phyloP scores from a whole-genome alignment of 2,888 invertebrate genomes.

The Abrostola triplasia region DNA sequence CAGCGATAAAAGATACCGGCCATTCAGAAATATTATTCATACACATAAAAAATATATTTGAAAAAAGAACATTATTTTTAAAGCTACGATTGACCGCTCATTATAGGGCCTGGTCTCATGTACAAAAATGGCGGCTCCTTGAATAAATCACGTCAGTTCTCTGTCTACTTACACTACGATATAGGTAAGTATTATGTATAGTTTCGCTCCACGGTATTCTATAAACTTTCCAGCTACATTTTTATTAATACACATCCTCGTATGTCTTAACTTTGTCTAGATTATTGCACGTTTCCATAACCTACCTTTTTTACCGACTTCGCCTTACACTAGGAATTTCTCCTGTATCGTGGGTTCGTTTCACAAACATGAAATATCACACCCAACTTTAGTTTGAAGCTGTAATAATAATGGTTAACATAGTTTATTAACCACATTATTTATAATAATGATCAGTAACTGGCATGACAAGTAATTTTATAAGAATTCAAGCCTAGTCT shows the following conservation, averaged over 20 bases:
- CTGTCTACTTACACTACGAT: conserved; percentile 35
- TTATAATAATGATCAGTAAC: too few relatives aligned
- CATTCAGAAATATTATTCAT: too few relatives aligned
- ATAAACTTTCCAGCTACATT: conserved; percentile 65
- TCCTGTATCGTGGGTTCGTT: too few relatives aligned
- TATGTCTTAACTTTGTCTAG: conserved; percentile 64
- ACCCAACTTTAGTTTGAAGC: neutral
- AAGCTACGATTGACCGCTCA: too few relatives aligned
- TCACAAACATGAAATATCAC: too few relatives aligned
- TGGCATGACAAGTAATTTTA: too few relatives aligned
- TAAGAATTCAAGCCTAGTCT: too few relatives aligned
- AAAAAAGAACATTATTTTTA: too few relatives aligned
- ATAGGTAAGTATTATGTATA: neutral
- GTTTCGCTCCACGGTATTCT: conserved; percentile 55
- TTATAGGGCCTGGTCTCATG: conserved; percentile 8
- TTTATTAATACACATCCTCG: conserved; percentile 68
- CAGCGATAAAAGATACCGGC: too few relatives aligned
- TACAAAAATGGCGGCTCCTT: conserved; percentile 33
- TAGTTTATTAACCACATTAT: too few relatives aligned
- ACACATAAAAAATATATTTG: too few relatives aligned
- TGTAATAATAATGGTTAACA: neutral
- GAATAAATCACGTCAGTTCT: conserved; percentile 54
- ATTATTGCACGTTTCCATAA: conserved; percentile 63
- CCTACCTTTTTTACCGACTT: neutral
- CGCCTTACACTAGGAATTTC: too few relatives aligned